Percentiles rank a stretch among this genome's conserved stretches.
These are phyloP conservation scores for Leptarthrus brevirostris DNA, from an alignment of 2,888 invertebrate genomes.

Conservation along the genomic window DNA sequence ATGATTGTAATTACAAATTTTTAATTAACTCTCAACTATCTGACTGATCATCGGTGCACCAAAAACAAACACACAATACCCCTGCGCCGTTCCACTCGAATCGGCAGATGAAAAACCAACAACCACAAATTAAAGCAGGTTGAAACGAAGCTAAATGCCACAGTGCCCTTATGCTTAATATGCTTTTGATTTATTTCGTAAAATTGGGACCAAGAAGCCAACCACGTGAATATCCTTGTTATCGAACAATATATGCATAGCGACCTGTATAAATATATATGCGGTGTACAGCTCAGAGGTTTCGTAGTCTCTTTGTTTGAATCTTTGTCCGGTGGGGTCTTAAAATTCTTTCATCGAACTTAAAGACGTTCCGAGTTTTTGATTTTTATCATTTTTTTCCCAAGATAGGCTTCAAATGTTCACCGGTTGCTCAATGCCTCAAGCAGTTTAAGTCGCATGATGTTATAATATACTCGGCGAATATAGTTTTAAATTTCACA, in stretches of 20 bases:
- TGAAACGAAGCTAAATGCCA: slow-evolving; percentile 12
- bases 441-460: slow-evolving; percentile 13
- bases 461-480: slow-evolving; percentile 24
- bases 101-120: slow-evolving; percentile 41
- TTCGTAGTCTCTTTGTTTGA: background rate
- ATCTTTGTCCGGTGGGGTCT: background rate
- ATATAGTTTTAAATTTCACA: slow-evolving; percentile 40
- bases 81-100: background rate
- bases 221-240: slow-evolving; percentile 39
- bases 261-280: slow-evolving; percentile 17
- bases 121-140: slow-evolving; percentile 35
- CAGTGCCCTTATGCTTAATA: slow-evolving; percentile 36
- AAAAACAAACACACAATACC: slow-evolving; percentile 34
- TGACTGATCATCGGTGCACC: slow-evolving; percentile 3
- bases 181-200: slow-evolving; percentile 39
- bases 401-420: slow-evolving; percentile 32
- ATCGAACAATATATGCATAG: slow-evolving; percentile 22
- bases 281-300: background rate
- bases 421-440: slow-evolving; percentile 32
- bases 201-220: slow-evolving; percentile 28
- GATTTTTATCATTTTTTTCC: slow-evolving; percentile 42
- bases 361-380: background rate
- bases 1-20: slow-evolving; percentile 24
- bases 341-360: slow-evolving; percentile 21
- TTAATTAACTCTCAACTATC: slow-evolving; percentile 37